Evolutionary conservation across 2,797 vertebrate species (phyloP), one percentile per base, ranked within the genome.

Genomic region (Liasis olivaceus): DNA sequence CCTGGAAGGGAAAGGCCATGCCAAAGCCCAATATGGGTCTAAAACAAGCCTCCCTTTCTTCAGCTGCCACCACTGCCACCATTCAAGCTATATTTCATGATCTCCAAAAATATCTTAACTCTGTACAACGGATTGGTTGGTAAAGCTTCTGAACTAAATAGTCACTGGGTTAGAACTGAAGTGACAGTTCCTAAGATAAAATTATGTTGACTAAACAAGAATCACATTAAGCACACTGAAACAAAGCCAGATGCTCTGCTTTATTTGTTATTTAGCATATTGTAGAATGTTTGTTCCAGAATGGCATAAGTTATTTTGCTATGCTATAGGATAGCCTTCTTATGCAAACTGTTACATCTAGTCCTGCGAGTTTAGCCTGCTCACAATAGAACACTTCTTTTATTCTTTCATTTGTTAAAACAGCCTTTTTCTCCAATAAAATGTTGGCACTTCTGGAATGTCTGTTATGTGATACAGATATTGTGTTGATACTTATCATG

Each of bases 241-340:
- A 84, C 42, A 36, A 84, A 89, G 69, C 28, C 87, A 92, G 87
- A 92, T 89, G 87, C 87, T 88, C 42, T 63, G 15, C 77, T 88
- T 36, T 8, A 47, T 84, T 89, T 59, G 62, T 93, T 94, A 51
- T 93, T 96, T 94, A 93, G n/a, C 93, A 96, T 93, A 93, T 64
- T 96, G 95, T 93, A 94, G 94, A 91, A 87, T 94, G 94, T 81
- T 89, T 95, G 92, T 94, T 94, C 91, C 94, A 90, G 89, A 93
- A 91, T 91, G 93, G 85, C 91, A 94, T 92, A 93, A 91, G 72
- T 26, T 42, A 62, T 94, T 90, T 24, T 90, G 92, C 93, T 93
- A 2, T 66, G 62, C 24, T 59, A 7, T 69, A 42, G 24, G n/a
- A n/a, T 69, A 26, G 13, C n/a, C 54, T 69, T 22, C 13, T 14